Conservation (phyloP, 2,797 vertebrate species). For the Clarias pachynema region DNA sequence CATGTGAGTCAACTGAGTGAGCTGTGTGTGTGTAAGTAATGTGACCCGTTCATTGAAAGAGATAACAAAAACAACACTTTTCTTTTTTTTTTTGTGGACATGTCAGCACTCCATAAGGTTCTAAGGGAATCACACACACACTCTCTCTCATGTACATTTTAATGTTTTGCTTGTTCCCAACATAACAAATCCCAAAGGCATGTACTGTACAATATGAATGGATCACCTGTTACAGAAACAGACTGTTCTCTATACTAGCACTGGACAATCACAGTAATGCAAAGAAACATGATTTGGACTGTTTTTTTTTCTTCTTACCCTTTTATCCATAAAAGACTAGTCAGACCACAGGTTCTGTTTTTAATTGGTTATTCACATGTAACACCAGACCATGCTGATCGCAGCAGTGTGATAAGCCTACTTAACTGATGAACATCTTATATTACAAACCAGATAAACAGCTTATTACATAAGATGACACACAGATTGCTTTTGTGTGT, state of each 20-base stretch:
- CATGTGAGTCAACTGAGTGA: neutral
- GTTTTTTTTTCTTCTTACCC: neutral
- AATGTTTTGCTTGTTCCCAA: neutral
- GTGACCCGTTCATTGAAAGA: neutral
- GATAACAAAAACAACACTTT: slow-evolving; percentile 11
- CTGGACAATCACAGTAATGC: neutral
- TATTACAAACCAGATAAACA: slow-evolving; percentile 21
- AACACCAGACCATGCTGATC: neutral
- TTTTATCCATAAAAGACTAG: neutral
- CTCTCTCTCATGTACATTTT: neutral
- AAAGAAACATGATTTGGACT: neutral
- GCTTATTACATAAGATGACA: neutral
- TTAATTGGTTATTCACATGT: neutral
- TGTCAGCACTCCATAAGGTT: neutral
- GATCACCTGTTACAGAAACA: slow-evolving; percentile 8
- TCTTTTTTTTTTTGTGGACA: neutral
- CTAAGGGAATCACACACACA: neutral
- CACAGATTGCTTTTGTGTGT: neutral
- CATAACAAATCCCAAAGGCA: neutral
- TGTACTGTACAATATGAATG: neutral
- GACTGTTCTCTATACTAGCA: neutral
- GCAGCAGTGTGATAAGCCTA: neutral
- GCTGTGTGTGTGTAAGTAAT: slow-evolving; percentile 5
- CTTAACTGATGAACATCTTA: slow-evolving; percentile 11
- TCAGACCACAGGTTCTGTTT: neutral